Evolutionary conservation across 2,797 vertebrate genomes (phyloP), one percentile per base, ranked within the genome.

Genomic region (Pipistrellus kuhlii): DNA sequence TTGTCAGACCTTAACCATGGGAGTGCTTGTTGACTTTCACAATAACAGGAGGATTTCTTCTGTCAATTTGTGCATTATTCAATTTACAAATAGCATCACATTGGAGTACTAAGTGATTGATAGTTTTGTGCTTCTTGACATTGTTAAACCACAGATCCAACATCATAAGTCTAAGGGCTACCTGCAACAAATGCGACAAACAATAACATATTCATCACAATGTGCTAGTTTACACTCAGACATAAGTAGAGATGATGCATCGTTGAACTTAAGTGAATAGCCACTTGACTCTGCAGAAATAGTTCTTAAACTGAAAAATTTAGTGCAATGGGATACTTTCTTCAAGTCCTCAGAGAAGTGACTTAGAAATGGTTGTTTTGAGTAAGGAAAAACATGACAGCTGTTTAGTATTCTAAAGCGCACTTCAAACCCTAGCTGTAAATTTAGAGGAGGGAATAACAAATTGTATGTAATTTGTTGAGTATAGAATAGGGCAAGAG

Each of bases 211-310:
- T 59, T 94, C 92, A 84, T 57, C 44, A n/a, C 35, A 13, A 15
- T 57, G 17, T 51, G 23, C 20, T 46, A 48, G 20, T 77, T 94
- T 48, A 59, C 23, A 77, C 51, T 78, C 53, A 35, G 7, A 66
- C 55, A 71, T 76, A 41, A 62, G 44, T 15, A 83, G 27, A 84
- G 27, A 81, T 30, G 48, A 76, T 7, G 88, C 71, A 68, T 51
- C 62, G 15, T 51, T 93, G 87, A 94, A 85, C 80, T 81, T 62
- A 30, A 81, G 38, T 93, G 35, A 95, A 96, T 64, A 86, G 80
- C 27, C 53, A 93, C 95, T 96, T 92, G 35, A 96, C 89, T 87
- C 35, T 59, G 35, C 13, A 69, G 66, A 80, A 78, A 73, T 30
- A 51, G 51, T 77, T 83, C 27, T 92, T 71, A 91, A 68, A 68